Conservation (phyloP, 2,113 vertebrate species). For the Alectura lathami region DNA sequence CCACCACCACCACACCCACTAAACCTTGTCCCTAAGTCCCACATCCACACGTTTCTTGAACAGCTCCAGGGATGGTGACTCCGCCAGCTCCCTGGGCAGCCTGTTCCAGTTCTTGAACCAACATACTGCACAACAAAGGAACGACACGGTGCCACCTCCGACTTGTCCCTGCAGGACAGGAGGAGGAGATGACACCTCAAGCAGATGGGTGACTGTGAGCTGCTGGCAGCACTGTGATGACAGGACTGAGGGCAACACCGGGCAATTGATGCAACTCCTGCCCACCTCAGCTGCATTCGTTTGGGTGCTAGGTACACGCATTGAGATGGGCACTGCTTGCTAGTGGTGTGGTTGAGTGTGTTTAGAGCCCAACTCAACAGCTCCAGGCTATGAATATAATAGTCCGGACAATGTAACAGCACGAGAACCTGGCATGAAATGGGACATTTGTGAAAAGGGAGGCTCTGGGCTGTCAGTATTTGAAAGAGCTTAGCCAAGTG, state of each 20-base stretch:
- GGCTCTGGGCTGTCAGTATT: background rate
- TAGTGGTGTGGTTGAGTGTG: background rate
- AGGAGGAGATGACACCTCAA: background rate
- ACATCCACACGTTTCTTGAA: too few species aligned
- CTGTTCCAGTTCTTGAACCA: too few species aligned
- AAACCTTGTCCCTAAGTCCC: too few species aligned
- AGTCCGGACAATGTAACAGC: background rate
- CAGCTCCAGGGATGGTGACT: too few species aligned
- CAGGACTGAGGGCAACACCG: background rate
- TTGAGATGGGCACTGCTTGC: background rate
- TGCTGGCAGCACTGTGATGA: accelerated
- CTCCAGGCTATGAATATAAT: background rate
- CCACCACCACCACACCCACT: too few species aligned
- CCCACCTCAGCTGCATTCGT: background rate
- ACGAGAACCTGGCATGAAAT: background rate
- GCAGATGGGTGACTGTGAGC: background rate
- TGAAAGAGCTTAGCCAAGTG: constrained; percentile 31
- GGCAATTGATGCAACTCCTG: background rate
- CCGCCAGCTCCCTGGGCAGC: too few species aligned
- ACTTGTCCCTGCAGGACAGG: background rate
- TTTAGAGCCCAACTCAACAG: background rate
- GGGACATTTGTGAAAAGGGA: background rate
- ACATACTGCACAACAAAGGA: too few species aligned
- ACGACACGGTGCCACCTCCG: background rate
- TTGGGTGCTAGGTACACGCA: background rate